Conservation (phyloP, 2,888 invertebrate species). For the Tetranychus truncatus region DNA sequence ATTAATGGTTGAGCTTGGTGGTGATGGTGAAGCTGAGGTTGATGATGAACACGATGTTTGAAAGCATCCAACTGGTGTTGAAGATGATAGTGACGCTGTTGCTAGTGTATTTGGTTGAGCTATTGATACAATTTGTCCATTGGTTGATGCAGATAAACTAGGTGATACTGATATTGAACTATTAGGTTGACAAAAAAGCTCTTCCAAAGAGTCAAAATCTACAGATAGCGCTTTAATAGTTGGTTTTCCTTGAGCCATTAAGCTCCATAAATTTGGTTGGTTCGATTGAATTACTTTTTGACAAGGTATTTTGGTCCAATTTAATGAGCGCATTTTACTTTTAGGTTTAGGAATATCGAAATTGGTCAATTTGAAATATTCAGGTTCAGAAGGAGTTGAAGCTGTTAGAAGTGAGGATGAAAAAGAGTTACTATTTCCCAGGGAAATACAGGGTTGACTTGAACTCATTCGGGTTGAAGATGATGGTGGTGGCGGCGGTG, state of each 20-base stretch:
- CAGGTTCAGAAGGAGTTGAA: constrained; percentile 8
- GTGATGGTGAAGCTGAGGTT: neutral
- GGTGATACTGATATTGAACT: neutral
- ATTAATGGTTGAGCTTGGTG: neutral
- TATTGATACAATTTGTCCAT: constrained; percentile 5
- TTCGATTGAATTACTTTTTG: constrained; percentile 45
- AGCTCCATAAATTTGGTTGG: constrained; percentile 28
- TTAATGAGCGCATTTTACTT: constrained; percentile 88
- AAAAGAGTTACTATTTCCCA: neutral
- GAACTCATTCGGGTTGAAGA: constrained; percentile 24
- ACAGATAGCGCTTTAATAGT: constrained; percentile 42
- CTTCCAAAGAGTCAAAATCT: constrained; percentile 85
- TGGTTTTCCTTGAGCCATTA: neutral
- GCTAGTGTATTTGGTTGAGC: neutral
- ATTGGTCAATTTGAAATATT: constrained; percentile 22
- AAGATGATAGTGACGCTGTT: neutral
- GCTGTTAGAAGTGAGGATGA: neutral
- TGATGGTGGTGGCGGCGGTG: constrained; percentile 28
- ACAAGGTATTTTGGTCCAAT: constrained; percentile 91
- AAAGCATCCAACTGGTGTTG: neutral
- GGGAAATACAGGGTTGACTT: neutral
- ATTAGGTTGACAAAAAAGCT: constrained; percentile 62
- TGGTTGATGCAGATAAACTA: constrained; percentile 39
- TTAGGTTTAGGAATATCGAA: constrained; percentile 45
- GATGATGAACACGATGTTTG: neutral